phyloP scores from a whole-genome alignment of 2,797 vertebrate genomes.

The Poecilia velifera region DNA sequence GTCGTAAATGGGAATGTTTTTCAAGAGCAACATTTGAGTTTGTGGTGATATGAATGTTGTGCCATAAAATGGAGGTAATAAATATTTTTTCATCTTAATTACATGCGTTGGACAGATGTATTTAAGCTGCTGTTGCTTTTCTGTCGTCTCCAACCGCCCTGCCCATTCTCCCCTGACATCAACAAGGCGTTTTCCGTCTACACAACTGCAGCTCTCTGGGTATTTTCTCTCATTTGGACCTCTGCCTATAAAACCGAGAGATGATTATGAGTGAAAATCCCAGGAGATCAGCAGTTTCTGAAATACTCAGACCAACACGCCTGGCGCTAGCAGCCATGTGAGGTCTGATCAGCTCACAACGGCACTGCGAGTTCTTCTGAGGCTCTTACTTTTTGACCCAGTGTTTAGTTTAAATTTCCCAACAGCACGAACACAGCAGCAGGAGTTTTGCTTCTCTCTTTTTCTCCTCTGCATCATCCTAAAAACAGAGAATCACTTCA shows the following conservation, averaged over 20 bases:
- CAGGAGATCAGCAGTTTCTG: background rate
- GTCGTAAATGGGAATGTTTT: too few species aligned
- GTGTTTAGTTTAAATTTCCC: background rate
- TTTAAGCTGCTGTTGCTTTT: background rate
- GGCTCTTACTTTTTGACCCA: background rate
- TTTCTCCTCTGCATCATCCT: background rate
- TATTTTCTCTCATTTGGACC: background rate
- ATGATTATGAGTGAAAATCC: background rate
- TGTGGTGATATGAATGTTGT: too few species aligned
- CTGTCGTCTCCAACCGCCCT: background rate
- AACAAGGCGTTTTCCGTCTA: background rate
- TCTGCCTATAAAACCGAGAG: background rate
- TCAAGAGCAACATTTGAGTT: too few species aligned
- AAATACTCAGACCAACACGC: background rate
- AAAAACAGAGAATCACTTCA: constrained; percentile 60
- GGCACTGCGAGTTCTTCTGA: background rate
- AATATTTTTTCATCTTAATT: background rate
- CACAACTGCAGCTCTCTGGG: background rate
- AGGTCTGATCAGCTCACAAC: background rate
- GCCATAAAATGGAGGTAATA: too few species aligned
- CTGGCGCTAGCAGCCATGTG: background rate
- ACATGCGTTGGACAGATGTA: background rate
- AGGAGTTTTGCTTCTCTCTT: background rate
- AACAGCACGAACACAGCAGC: background rate
- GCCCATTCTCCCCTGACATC: background rate